Evolutionary conservation across 2,113 vertebrate genomes (phyloP).

Genomic region (Saguinus imperator): DNA sequence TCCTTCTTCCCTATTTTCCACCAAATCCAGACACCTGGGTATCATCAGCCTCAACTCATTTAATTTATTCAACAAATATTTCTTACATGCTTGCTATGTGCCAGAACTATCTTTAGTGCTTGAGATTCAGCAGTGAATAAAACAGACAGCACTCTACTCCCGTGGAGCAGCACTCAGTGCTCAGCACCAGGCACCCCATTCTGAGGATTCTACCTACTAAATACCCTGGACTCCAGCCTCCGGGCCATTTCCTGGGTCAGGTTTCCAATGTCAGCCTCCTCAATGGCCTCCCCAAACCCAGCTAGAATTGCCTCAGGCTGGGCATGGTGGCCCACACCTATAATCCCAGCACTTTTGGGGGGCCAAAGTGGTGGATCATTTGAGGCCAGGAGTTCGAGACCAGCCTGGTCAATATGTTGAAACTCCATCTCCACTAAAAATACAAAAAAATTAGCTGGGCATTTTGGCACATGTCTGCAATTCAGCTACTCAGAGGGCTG

Average conservation of each 20-base stretch:
- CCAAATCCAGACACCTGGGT: not conserved
- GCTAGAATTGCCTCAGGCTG: not conserved
- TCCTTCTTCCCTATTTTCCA: not conserved
- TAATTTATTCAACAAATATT: not conserved
- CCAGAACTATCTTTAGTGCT: not conserved
- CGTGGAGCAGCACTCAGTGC: too few relatives aligned
- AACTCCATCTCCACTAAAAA: too few relatives aligned
- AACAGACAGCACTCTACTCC: not conserved
- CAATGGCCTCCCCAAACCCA: not conserved
- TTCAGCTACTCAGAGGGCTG: too few relatives aligned
- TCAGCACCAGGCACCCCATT: not conserved
- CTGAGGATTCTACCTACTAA: not conserved
- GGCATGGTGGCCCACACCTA: too few relatives aligned
- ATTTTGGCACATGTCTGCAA: too few relatives aligned
- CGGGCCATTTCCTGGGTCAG: not conserved
- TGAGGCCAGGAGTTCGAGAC: too few relatives aligned
- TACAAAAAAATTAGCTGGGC: too few relatives aligned
- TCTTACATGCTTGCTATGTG: not conserved
- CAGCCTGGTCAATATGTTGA: too few relatives aligned
- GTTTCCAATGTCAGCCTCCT: not conserved
- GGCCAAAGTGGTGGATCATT: too few relatives aligned
- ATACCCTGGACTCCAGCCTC: not conserved
- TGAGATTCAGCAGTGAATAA: not conserved
- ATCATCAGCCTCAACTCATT: not conserved
- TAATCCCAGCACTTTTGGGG: too few relatives aligned